A percentile compares a stretch with the other conserved stretches of the same genome.
phyloP scores from a whole-genome alignment of 2,113 vertebrate genomes.

The Larimichthys crocea region DNA sequence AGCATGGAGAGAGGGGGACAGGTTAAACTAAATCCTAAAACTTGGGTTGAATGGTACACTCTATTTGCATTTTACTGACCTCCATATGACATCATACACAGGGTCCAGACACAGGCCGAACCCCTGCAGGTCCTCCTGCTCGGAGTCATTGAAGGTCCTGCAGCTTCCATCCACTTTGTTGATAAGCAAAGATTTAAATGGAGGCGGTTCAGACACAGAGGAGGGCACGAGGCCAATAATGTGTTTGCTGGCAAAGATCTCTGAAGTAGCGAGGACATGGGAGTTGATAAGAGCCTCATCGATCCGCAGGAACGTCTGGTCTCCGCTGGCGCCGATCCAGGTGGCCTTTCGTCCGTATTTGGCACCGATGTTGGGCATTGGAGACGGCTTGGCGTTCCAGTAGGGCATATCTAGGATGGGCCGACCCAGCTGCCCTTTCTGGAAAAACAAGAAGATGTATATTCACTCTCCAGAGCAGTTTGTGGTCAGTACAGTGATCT shows the following conservation, averaged over 20 bases:
- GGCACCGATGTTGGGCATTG: constrained; percentile 98
- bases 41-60: background rate
- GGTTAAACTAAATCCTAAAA: background rate
- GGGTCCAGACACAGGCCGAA: constrained; percentile 98
- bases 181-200: constrained; percentile 98
- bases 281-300: constrained; percentile 99
- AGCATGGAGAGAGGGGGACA: background rate
- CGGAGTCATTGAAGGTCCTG: constrained; percentile 98
- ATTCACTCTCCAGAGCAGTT: background rate
- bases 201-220: constrained; percentile 94
- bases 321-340: constrained; percentile 98
- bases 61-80: constrained; percentile 80
- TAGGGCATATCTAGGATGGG: constrained; percentile 98
- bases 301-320: constrained; percentile 97
- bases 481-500: background rate
- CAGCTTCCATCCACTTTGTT: constrained; percentile 99
- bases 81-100: constrained; percentile 99
- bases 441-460: constrained; percentile 26
- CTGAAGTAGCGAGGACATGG: constrained; percentile 96
- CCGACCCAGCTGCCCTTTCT: constrained; percentile 98
- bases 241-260: constrained; percentile 98
- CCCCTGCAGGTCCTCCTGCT: constrained; percentile 98
- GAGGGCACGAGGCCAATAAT: constrained; percentile 98
- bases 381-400: constrained; percentile 97
- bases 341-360: constrained; percentile 98